These are phyloP conservation scores for Nemopilema nomurai DNA, from an alignment of 30 jellyfish, hydroid and myxozoan species.

Conservation along the genomic window DNA sequence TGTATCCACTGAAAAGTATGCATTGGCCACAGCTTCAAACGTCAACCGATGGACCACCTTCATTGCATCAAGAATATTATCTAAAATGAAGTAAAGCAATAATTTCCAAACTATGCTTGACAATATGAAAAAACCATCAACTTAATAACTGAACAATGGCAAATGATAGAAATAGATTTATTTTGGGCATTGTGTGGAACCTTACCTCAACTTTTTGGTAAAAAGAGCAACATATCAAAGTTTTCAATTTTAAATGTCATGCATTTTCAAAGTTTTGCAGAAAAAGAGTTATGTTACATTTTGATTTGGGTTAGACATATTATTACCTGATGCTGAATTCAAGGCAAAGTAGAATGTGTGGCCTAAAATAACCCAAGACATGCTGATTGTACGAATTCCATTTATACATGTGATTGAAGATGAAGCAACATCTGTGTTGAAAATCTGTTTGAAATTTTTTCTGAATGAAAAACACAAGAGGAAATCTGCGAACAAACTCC, in stretches of 20 bases:
- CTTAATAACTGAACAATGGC: not conserved
- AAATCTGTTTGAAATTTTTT: constrained; percentile 62
- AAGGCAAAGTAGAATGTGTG: constrained; percentile 72
- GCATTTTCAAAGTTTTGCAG: not conserved
- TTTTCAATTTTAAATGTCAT: not conserved
- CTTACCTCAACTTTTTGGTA: not conserved
- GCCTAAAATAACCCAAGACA: constrained; percentile 94
- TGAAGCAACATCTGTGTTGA: constrained; percentile 68
- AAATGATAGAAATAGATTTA: no score
- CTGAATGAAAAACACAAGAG: constrained; percentile 74
- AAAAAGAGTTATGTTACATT: not conserved
- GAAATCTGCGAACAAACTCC: constrained; percentile 32
- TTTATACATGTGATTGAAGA: constrained; percentile 81
- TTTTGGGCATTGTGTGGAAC: not conserved
- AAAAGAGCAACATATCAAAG: not conserved
- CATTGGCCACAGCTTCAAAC: constrained; percentile 84
- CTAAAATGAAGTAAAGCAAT: constrained; percentile 27
- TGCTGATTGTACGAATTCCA: constrained; percentile 88
- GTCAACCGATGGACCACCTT: constrained; percentile 64
- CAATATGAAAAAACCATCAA: not conserved
- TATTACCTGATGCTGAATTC: constrained; percentile 54
- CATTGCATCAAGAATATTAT: constrained; percentile 58
- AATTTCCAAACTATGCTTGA: not conserved
- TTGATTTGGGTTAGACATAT: not conserved
- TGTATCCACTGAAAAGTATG: constrained; percentile 91